A percentile compares a stretch with the other conserved stretches of the same genome.
Conservation (phyloP, 2,113 vertebrate species). For the Osmerus eperlanus region DNA sequence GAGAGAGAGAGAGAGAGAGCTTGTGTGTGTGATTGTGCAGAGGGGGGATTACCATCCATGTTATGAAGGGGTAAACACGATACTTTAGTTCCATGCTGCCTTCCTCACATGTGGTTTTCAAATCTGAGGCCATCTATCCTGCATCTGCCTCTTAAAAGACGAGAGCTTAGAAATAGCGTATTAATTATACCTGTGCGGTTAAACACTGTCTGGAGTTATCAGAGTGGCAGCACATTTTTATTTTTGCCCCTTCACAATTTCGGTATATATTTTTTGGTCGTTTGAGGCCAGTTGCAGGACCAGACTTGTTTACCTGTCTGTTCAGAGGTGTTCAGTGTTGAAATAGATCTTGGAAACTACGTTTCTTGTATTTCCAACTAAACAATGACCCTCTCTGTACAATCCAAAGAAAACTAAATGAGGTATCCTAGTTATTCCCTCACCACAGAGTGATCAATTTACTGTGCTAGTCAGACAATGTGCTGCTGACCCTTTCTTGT, state of each 20-base stretch:
- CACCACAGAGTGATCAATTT: too few species aligned
- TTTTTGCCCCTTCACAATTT: conserved; percentile 59
- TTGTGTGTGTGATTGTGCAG: not conserved
- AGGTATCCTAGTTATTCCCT: too few species aligned
- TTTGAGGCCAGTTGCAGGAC: conserved; percentile 71
- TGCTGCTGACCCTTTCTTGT: too few species aligned
- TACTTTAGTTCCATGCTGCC: conserved; percentile 55
- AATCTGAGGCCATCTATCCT: conserved; percentile 73
- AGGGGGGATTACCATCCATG: conserved; percentile 70
- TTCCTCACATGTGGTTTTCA: conserved; percentile 75
- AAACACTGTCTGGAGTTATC: conserved; percentile 72
- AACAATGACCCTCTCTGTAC: conserved; percentile 65
- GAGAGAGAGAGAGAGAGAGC: too few species aligned
- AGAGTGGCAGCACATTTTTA: conserved; percentile 70
- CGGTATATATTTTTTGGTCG: conserved; percentile 64
- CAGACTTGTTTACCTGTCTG: conserved; percentile 62
- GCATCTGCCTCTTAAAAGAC: conserved; percentile 73
- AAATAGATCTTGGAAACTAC: conserved; percentile 28
- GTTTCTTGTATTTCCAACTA: conserved; percentile 47
- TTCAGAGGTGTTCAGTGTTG: conserved; percentile 48
- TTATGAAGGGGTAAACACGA: conserved; percentile 75
- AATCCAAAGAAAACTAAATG: conserved; percentile 22
- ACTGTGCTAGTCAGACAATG: too few species aligned
- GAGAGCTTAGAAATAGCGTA: conserved; percentile 73
- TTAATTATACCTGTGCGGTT: conserved; percentile 80